Base-by-base conservation (phyloP, 2,113 vertebrate species). In the Columba livia region DNA sequence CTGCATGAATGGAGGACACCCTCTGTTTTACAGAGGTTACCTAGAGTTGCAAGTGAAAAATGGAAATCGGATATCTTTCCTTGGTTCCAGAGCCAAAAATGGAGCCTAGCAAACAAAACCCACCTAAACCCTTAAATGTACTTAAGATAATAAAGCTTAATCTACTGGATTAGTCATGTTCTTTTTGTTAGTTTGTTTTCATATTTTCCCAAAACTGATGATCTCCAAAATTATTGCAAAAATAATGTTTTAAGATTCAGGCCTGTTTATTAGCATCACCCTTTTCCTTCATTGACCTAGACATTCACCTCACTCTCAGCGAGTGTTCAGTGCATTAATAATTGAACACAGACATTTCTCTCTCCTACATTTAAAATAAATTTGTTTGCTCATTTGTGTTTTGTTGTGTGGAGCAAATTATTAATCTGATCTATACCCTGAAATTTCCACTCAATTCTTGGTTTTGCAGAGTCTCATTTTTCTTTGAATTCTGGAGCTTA, bases 181-280 rank as follows among this genome's bases (percentile, higher is more conserved):
- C 2, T 26, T 19, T 19, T 14, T 17, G 20, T n/a, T 40, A 25
- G 34, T 9, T 4, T 29, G 40, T 11, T 4, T 0, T 7, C 38
- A 38, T 42, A 15, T 81, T 73, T 73, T 29, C 23, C 29, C 31
- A 9, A 66, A 89, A 78, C 9, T 15, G 10, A 25, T 23, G 11
- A 13, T 51, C 25, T 82, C 62, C 31, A 15, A 64, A 53, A 82
- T 31, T 31, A 38, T 14, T 25, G 40, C 12, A 36, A 61, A 81
- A 89, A 23, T 8, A 38, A 24, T 1, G 0, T 25, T 82, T 47
- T 81, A 51, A 67, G 53, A 82, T 38, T n/a, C 29, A 34, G 28
- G 7, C 20, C 38, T 65, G 24, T 42, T 84, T 36, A 9, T 69
- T 72, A 72, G 29, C 16, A 44, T 40, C 54, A 53, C 2, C 4